phyloP scores from a whole-genome alignment of 2,888 invertebrate genomes.

The Maniola hyperantus region DNA sequence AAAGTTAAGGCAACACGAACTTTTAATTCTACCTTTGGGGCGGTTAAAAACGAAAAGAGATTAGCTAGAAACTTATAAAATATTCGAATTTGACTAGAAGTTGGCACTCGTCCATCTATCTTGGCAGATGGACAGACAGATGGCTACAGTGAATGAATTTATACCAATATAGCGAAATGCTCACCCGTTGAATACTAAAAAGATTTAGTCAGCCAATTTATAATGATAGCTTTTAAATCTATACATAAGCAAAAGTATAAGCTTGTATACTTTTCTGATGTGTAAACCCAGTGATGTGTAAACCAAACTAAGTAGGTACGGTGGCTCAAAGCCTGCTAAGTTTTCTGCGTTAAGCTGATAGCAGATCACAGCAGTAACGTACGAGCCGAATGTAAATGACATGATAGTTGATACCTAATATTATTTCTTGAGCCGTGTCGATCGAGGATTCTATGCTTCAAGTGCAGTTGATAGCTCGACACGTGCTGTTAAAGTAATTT shows the following conservation, averaged over 20 bases:
- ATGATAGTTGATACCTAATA: neutral
- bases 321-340: neutral
- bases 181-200: slow-evolving; percentile 38
- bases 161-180: slow-evolving; percentile 38
- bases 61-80: slow-evolving; percentile 36
- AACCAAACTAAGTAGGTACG: neutral
- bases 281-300: no score
- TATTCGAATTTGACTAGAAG: slow-evolving; percentile 35
- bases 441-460: no score
- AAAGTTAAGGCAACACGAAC: slow-evolving; percentile 12
- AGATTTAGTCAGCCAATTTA: slow-evolving; percentile 29
- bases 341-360: neutral
- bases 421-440: no score
- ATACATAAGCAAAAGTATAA: neutral
- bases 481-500: no score
- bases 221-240: slow-evolving; percentile 16
- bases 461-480: no score
- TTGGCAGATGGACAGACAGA: slow-evolving; percentile 43
- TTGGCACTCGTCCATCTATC: slow-evolving; percentile 43
- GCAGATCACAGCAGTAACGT: no score
- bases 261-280: no score
- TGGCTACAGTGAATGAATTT: slow-evolving; percentile 42
- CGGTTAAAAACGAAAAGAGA: slow-evolving; percentile 20
- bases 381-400: neutral
- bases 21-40: slow-evolving; percentile 19